These are phyloP conservation scores for Aldabrachelys gigantea DNA, from an alignment of 2,113 vertebrate genomes.

Conservation along the genomic window DNA sequence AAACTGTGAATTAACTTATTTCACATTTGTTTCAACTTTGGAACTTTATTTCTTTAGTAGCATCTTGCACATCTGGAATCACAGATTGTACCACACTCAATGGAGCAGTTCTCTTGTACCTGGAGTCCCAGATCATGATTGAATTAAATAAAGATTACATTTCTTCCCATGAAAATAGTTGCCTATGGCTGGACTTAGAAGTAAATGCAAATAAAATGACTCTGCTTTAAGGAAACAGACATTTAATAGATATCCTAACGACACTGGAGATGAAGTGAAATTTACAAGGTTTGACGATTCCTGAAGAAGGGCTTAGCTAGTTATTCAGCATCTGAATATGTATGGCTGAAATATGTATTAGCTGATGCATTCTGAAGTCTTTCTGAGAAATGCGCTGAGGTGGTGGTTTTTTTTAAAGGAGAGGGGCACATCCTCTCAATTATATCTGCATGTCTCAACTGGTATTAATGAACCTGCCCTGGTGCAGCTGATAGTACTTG, in stretches of 20 bases:
- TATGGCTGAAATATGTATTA: neutral
- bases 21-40: neutral
- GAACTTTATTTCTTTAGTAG: neutral
- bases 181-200: neutral
- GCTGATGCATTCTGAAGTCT: neutral
- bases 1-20: accelerated
- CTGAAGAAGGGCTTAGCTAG: neutral
- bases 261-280: neutral
- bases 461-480: neutral
- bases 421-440: neutral
- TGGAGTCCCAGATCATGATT: neutral
- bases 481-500: neutral
- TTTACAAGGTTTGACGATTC: neutral
- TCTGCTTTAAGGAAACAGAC: neutral
- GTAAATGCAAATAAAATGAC: neutral
- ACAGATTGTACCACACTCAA: neutral
- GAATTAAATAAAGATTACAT: neutral
- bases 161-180: neutral
- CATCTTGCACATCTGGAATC: neutral
- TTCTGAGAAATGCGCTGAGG: neutral
- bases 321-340: neutral
- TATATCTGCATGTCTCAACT: neutral
- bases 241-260: neutral
- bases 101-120: neutral
- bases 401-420: neutral